Percentiles rank a stretch among this genome's conserved stretches.
These are phyloP conservation scores for Lagopus muta DNA, from an alignment of 2,113 vertebrate species.

Conservation along the genomic window DNA sequence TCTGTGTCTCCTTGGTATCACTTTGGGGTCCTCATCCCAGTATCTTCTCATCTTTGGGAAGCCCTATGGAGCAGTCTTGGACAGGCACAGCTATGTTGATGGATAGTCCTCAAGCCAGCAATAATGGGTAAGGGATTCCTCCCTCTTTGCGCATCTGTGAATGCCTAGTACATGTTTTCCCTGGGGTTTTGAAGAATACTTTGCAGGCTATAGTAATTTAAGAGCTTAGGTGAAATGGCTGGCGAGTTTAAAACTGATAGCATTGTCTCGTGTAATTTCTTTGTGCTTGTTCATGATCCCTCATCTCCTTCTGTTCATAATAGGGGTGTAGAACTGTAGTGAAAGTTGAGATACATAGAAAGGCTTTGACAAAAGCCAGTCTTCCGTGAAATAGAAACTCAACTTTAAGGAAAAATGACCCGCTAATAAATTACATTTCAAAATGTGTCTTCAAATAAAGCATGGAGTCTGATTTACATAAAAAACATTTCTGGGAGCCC, in stretches of 20 bases:
- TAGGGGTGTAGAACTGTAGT: slow-evolving; percentile 8
- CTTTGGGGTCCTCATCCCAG: not conserved
- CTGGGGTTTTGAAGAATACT: not conserved
- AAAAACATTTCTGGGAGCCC: slow-evolving; percentile 25
- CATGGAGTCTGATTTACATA: slow-evolving; percentile 35
- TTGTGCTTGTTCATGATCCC: slow-evolving; percentile 47
- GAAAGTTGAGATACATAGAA: slow-evolving; percentile 45
- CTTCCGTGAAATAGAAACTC: slow-evolving; percentile 57
- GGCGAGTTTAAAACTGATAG: slow-evolving; percentile 26
- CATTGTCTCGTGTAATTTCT: slow-evolving; percentile 50
- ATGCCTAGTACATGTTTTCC: not conserved
- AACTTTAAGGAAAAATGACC: slow-evolving; percentile 11
- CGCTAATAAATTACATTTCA: slow-evolving; percentile 49
- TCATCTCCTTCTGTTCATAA: slow-evolving; percentile 21
- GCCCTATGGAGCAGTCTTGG: not conserved
- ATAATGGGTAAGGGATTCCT: not conserved
- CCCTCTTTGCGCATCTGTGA: not conserved
- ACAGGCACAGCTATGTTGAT: not conserved
- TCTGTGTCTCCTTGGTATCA: too few relatives aligned
- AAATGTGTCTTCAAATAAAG: slow-evolving; percentile 46
- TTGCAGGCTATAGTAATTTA: not conserved
- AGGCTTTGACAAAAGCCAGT: slow-evolving; percentile 44
- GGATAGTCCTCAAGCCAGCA: fast-evolving
- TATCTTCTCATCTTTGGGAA: not conserved
- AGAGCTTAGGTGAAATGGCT: slow-evolving; percentile 24